Base-by-base conservation (phyloP, 1,140 invertebrate genomes). In the Drosophila sp. region DNA sequence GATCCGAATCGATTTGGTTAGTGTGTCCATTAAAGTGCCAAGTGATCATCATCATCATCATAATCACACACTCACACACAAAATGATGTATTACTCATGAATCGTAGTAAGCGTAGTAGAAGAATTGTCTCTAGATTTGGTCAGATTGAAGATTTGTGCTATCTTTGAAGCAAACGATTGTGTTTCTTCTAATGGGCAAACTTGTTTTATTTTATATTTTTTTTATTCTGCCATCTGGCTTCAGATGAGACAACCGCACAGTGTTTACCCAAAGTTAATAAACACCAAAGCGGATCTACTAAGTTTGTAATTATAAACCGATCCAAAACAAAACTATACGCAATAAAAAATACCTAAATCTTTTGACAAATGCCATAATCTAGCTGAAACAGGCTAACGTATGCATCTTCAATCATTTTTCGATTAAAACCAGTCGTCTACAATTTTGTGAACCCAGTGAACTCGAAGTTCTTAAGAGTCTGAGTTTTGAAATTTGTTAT, bases 61-160 rank as follows among this genome's bases (percentile, higher is more conserved):
- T 50, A 5, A 9, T 32, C 9, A 50, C 9, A n/a, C 8, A 11
- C 4, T n/a, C 27, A 38, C 14, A 27, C 48, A 62, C 13, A 40
- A 18, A 64, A 50, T 70, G 48, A 63, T 63, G 66, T 63, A 70
- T 70, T 63, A 63, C 58, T 70, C 58, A 70, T 65, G 27, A 29
- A 25, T 27, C 2, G 13, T 25, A 14, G 11, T 27, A 53, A 53
- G 11, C 14, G 25, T n/a, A 7, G 46, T 14, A 13, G 41, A 14
- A 72, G 57, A 78, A 79, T 62, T 78, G 76, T 59, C 46, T 79
- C 76, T 74, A 50, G 70, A 59, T 79, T 78, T 76, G 16, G 36
- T 11, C 13, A 38, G 21, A 21, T 21, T n/a, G n/a, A n/a, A n/a
- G n/a, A n/a, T n/a, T n/a, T n/a, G n/a, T n/a, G n/a, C n/a, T n/a